These are phyloP conservation scores for Sceliomorpha sp. DNA, from an alignment of 2,888 invertebrate species.

Conservation along the genomic window DNA sequence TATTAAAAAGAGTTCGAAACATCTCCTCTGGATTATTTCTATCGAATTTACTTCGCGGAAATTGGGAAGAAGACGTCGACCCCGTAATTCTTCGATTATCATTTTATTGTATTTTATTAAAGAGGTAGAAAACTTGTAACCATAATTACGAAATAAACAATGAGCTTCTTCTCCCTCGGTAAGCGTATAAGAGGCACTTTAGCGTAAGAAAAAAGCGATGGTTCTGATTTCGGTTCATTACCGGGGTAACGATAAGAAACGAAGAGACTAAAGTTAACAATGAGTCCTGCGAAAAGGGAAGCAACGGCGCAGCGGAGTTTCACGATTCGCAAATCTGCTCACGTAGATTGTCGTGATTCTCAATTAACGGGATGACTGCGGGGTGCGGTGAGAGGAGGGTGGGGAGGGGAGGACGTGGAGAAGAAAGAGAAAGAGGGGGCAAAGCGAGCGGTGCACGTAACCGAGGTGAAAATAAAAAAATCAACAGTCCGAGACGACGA, in stretches of 20 bases:
- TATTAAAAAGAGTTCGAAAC: no score
- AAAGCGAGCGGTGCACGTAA: constrained; percentile 49
- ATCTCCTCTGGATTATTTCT: no score
- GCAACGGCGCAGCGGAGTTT: constrained; percentile 58
- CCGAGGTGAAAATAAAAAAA: constrained; percentile 60
- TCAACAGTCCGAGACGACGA: constrained; percentile 62
- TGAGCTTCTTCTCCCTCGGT: no score
- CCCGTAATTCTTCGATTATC: no score
- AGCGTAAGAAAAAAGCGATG: constrained; percentile 18
- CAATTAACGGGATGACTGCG: constrained; percentile 64
- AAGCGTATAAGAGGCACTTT: constrained; percentile 31
- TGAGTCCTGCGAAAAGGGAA: constrained; percentile 43
- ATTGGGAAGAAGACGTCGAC: no score
- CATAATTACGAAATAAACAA: no score
- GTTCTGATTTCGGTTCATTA: constrained; percentile 40
- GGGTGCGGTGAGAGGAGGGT: no score
- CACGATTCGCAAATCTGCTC: constrained; percentile 62
- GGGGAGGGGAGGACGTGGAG: no score
- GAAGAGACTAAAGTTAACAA: constrained; percentile 38
- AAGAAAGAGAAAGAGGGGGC: no score
- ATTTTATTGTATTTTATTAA: no score
- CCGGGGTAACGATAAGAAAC: constrained; percentile 31
- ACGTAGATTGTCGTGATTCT: constrained; percentile 71
- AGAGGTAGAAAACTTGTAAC: no score
- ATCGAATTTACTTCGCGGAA: no score